These are phyloP conservation scores for Microctonus aethiopoides DNA, from an alignment of 2,888 invertebrate genomes.

Conservation along the genomic window DNA sequence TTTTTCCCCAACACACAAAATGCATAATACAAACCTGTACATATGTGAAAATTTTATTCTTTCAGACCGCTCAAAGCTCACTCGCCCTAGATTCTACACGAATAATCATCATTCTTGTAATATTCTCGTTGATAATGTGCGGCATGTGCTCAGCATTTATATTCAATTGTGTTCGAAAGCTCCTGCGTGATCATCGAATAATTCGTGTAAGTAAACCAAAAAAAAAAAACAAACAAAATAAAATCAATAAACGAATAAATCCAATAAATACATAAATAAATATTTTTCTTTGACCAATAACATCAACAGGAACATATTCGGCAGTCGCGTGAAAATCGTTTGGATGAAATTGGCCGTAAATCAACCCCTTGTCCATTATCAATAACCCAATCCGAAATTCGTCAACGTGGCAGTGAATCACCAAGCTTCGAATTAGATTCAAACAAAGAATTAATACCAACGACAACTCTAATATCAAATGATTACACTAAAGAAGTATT, in stretches of 20 bases:
- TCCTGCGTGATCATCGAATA: constrained; percentile 86
- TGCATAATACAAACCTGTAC: neutral
- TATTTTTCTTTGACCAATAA: neutral
- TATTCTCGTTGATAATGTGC: constrained; percentile 86
- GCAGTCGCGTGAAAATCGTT: constrained; percentile 82
- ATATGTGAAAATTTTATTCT: neutral
- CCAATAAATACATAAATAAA: neutral
- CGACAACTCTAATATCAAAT: constrained; percentile 38
- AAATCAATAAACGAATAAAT: neutral
- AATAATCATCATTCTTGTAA: constrained; percentile 87
- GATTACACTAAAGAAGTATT: constrained; percentile 48
- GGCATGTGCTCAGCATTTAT: constrained; percentile 91
- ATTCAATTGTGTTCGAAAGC: constrained; percentile 87
- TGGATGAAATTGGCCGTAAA: constrained; percentile 75
- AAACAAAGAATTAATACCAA: constrained; percentile 57
- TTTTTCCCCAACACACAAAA: too few relatives aligned
- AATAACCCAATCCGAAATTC: constrained; percentile 54
- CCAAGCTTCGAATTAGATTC: constrained; percentile 60
- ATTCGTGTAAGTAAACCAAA: constrained; percentile 79
- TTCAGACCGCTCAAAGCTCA: constrained; percentile 48
- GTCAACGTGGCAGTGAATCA: constrained; percentile 58
- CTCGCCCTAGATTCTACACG: constrained; percentile 73
- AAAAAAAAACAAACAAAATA: neutral
- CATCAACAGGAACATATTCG: constrained; percentile 76
- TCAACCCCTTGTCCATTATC: constrained; percentile 58